These are phyloP conservation scores for Dioctria linearis DNA, from an alignment of 2,888 invertebrate species.

Conservation along the genomic window DNA sequence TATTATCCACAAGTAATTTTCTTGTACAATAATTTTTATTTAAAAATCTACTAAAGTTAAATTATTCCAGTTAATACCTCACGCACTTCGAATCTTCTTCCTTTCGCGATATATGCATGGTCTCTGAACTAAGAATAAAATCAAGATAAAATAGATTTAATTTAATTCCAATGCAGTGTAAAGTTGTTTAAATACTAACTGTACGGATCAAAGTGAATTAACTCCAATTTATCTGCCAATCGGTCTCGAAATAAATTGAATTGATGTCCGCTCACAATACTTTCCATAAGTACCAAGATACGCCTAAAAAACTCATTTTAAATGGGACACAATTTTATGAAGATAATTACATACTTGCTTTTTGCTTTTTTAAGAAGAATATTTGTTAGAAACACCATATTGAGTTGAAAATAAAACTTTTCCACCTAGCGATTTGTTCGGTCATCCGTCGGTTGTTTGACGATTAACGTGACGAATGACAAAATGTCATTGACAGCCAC, in stretches of 20 bases:
- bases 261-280: constrained; percentile 84
- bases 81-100: constrained; percentile 82
- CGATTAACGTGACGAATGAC: no score
- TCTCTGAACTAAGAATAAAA: constrained; percentile 75
- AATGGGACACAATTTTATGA: background rate
- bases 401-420: background rate
- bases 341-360: constrained; percentile 78
- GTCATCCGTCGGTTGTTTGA: no score
- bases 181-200: constrained; percentile 75
- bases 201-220: constrained; percentile 83
- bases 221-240: constrained; percentile 83
- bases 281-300: constrained; percentile 85
- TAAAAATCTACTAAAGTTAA: no score
- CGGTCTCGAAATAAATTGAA: constrained; percentile 79
- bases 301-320: constrained; percentile 71
- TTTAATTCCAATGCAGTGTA: constrained; percentile 24
- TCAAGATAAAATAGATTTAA: constrained; percentile 36
- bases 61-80: no score
- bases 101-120: constrained; percentile 79
- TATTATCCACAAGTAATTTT: no score
- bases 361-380: constrained; percentile 80
- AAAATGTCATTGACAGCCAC: no score
- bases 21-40: no score
- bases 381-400: constrained; percentile 76
- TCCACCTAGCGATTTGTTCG: no score